Base-by-base conservation (phyloP, 2,113 vertebrate species). In the Columba livia region DNA sequence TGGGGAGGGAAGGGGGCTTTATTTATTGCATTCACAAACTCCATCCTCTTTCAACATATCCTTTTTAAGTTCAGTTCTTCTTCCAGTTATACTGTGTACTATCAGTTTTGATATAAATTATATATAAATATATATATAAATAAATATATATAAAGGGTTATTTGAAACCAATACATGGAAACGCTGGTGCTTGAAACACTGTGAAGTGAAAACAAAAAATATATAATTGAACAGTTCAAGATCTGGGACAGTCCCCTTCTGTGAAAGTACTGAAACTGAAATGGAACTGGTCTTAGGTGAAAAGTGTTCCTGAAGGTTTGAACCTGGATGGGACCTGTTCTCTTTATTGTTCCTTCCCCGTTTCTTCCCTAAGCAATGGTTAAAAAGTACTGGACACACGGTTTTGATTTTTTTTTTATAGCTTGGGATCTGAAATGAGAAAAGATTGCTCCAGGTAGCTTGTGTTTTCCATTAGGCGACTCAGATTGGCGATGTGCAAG, bases 161-260 rank as follows among this genome's bases (percentile, higher is more conserved):
- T 98, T 98, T 98, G 98, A 98, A 98, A 98, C 98, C 98, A 98
- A 98, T 98, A 98, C 98, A 98, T 98, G 98, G 98, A 98, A 98
- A 98, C 98, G 99, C 98, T 99, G 99, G 99, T 99, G 99, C 99
- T 99, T 99, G 98, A 99, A 98, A 99, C 99, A 99, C 99, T 99
- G 99, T 99, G 99, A 99, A 98, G 98, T 97, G 97, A 98, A 97
- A 94, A 95, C 88, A 84, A 84, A 96, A 81, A 91, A 40, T 57
- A 9, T n/a, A 73, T 32, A 72, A 82, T 95, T 91, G 96, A 98
- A 98, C 98, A 96, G 97, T 97, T 98, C 96, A 98, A 98, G 98
- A 98, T 98, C 97, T 97, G 98, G 98, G 97, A 98, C 97, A 97
- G 98, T 98, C 98, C 94, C 94, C 97, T 97, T 97, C 96, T 97